Evolutionary conservation across 2,797 vertebrate species (phyloP).

Genomic region (Jordanella pulchra): DNA sequence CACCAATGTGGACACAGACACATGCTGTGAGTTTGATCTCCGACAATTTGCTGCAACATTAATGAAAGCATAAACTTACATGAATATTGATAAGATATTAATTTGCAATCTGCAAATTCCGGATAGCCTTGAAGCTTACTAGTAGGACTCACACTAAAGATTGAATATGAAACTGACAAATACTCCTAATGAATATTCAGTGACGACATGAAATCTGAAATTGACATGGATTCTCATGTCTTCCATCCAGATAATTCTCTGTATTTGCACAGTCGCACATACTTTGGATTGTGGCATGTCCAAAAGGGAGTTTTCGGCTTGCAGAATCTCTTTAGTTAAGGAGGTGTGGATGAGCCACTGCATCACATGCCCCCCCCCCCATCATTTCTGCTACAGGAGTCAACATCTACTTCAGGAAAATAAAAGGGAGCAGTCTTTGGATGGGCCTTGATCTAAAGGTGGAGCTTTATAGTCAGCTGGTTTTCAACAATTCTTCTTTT

Average conservation of each 20-base stretch:
- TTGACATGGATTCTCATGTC: slow-evolving; percentile 56
- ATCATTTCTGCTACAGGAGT: no score
- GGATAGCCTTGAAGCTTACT: slow-evolving; percentile 72
- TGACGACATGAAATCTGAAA: slow-evolving; percentile 65
- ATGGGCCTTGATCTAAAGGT: no score
- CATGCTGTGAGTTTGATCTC: slow-evolving; percentile 73
- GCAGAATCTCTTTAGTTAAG: background rate
- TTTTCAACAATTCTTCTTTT: no score
- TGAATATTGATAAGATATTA: slow-evolving; percentile 82
- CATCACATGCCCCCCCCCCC: background rate
- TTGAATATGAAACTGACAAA: slow-evolving; percentile 73
- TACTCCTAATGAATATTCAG: slow-evolving; percentile 77
- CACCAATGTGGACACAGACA: slow-evolving; percentile 58
- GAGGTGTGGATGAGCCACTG: background rate
- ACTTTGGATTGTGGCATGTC: slow-evolving; percentile 8
- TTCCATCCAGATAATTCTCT: slow-evolving; percentile 30
- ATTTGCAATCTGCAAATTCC: slow-evolving; percentile 74
- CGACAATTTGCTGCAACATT: slow-evolving; percentile 80
- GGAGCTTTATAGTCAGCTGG: no score
- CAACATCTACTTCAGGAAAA: no score
- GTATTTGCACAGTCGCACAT: slow-evolving; percentile 24
- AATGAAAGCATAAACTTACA: slow-evolving; percentile 78
- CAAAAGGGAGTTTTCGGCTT: slow-evolving; percentile 2
- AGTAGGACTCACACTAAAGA: slow-evolving; percentile 44
- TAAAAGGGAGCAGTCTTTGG: no score